A percentile compares a stretch with the other conserved stretches of the same genome.
Evolutionary conservation across 1,140 invertebrate species (phyloP).

Genomic region (Hestina assimilis): DNA sequence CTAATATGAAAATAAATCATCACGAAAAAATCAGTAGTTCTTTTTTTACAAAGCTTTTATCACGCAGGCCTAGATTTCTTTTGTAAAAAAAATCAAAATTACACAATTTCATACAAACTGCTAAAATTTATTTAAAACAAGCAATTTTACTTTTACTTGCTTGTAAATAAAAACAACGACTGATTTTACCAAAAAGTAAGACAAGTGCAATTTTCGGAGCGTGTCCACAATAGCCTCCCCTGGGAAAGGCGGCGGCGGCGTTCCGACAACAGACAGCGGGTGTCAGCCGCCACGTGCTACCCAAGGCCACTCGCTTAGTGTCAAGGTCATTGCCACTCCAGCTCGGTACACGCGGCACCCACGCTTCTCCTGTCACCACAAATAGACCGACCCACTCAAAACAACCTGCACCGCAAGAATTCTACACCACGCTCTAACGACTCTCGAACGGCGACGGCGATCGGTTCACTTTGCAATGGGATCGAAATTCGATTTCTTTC

Average conservation of each 20-base stretch:
- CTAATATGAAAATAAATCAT: no score
- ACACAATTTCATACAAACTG: no score
- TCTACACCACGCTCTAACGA: constrained; percentile 32
- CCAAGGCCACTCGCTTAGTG: constrained; percentile 78
- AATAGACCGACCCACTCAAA: constrained; percentile 72
- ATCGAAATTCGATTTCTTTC: constrained; percentile 27
- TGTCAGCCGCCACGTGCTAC: constrained; percentile 78
- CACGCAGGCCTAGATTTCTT: no score
- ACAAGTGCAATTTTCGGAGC: constrained; percentile 34
- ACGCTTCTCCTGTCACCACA: constrained; percentile 76
- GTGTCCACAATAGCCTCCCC: constrained; percentile 71
- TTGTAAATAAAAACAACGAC: not conserved
- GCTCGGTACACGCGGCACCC: constrained; percentile 73
- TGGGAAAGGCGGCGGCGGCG: constrained; percentile 76
- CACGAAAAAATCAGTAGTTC: no score
- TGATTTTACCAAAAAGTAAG: not conserved
- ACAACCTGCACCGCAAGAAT: constrained; percentile 55
- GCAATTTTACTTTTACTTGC: no score
- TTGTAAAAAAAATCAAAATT: no score
- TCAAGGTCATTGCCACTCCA: constrained; percentile 78
- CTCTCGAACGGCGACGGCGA: constrained; percentile 11
- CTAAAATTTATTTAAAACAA: no score
- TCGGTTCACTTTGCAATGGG: constrained; percentile 13
- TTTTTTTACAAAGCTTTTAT: no score
- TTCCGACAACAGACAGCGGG: constrained; percentile 77